A percentile compares a stretch with the other conserved stretches of the same genome.
These are phyloP conservation scores for Alectoris magna DNA, from an alignment of 2,797 vertebrate genomes.

Conservation along the genomic window DNA sequence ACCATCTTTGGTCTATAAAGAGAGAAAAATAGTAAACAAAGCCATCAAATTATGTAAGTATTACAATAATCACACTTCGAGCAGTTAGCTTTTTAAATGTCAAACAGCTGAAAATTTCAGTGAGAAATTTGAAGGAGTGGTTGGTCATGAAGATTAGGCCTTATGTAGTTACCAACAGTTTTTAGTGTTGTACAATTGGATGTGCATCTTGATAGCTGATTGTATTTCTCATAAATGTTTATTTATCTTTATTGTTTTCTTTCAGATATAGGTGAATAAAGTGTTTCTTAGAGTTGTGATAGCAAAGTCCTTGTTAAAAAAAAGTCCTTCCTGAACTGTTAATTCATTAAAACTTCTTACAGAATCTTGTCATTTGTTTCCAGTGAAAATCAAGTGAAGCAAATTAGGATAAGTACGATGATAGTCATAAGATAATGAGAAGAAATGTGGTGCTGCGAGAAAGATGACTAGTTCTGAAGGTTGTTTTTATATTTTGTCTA, in stretches of 20 bases:
- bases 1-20: neutral
- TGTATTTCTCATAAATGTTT: neutral
- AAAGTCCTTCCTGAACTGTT: neutral
- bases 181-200: neutral
- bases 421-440: neutral
- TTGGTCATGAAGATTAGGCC: neutral
- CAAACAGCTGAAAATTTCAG: neutral
- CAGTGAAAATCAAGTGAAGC: neutral
- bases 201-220: neutral
- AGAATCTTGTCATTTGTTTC: neutral
- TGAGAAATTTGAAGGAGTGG: neutral
- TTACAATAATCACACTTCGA: neutral
- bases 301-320: neutral
- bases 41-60: neutral
- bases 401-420: neutral
- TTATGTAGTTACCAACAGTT: neutral
- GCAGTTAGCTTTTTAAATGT: neutral
- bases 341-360: neutral
- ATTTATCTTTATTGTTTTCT: neutral
- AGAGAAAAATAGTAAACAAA: neutral
- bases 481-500: neutral
- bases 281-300: neutral
- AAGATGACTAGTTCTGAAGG: neutral
- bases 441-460: neutral
- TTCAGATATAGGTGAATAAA: too few species aligned